Percentiles rank a stretch among this genome's conserved stretches.
phyloP scores from a whole-genome alignment of 1,140 invertebrate species.

The Cydia splendana region DNA sequence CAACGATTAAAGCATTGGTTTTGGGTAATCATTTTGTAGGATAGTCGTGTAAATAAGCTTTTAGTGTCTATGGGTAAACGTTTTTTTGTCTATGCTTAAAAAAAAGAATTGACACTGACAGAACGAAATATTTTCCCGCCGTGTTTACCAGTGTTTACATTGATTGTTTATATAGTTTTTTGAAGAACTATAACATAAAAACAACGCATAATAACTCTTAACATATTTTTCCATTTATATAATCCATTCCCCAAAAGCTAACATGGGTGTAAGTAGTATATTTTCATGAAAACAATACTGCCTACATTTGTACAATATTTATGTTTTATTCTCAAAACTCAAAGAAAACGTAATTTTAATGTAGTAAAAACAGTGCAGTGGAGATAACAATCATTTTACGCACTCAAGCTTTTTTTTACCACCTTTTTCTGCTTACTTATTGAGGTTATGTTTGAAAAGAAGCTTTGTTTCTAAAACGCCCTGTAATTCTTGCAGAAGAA shows the following conservation, averaged over 20 bases:
- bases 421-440: neutral
- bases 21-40: neutral
- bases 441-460: conserved; percentile 1
- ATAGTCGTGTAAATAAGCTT: neutral
- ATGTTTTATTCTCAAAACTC: neutral
- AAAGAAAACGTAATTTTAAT: neutral
- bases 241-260: conserved; percentile 19
- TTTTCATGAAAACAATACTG: neutral
- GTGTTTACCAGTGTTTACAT: conserved; percentile 37
- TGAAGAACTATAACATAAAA: conserved; percentile 5
- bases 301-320: neutral
- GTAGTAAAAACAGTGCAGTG: neutral
- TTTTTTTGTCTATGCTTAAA: neutral
- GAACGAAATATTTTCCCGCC: conserved; percentile 39
- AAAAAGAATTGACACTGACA: conserved; percentile 21
- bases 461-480: neutral
- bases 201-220: neutral
- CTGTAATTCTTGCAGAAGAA: conserved; percentile 61
- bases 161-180: neutral
- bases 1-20: conserved; percentile 27
- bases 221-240: neutral
- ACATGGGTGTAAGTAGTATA: conserved; percentile 52
- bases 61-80: neutral
- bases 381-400: neutral
- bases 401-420: neutral